Base-by-base conservation (phyloP, 2,113 vertebrate genomes). In the Rhineura floridana region DNA sequence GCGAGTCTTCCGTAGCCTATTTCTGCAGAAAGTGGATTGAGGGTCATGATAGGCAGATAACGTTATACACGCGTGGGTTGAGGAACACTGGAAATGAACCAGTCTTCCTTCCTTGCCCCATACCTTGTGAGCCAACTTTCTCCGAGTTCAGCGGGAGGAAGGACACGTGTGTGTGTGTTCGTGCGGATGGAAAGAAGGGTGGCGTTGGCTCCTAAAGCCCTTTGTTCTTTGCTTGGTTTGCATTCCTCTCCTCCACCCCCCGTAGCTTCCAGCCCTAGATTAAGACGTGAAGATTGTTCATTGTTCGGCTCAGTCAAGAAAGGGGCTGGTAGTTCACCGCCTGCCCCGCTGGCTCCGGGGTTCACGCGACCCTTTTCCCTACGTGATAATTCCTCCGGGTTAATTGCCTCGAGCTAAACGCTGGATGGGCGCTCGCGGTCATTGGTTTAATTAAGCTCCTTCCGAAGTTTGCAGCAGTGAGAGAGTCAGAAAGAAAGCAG, bases 401-500 rank as follows among this genome's bases (percentile, higher is more conserved):
- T 97, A 97, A 97, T 97, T 97, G 96, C 96, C 97, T 97, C 97
- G 97, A 98, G 98, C 97, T 96, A 30, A 46, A 46, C 46, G 21
- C 92, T 95, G 98, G 97, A 98, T 97, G 97, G 97, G 97, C 97
- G 97, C 96, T 95, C 93, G 94, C 96, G 96, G 96, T 98, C 98
- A 98, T 98, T 98, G 98, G 98, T 98, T 98, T 98, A 98, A 98
- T 98, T 97, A 98, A 97, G 97, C 98, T 98, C 96, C 96, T 97
- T 97, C 97, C 8, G 97, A 98, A 98, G 98, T 97, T 97, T 97
- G 97, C 97, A 97, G 97, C 98, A 96, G 94, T 96, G 96, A 96
- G 36, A 97, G 96, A 95, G 97, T 98, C 30, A 23, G 81, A 2
- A 12, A 50, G 11, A 50, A 6, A 25, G 36, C 3, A 23, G 72